Conservation (phyloP, 1,140 invertebrate genomes). For the Grapholita molesta region DNA sequence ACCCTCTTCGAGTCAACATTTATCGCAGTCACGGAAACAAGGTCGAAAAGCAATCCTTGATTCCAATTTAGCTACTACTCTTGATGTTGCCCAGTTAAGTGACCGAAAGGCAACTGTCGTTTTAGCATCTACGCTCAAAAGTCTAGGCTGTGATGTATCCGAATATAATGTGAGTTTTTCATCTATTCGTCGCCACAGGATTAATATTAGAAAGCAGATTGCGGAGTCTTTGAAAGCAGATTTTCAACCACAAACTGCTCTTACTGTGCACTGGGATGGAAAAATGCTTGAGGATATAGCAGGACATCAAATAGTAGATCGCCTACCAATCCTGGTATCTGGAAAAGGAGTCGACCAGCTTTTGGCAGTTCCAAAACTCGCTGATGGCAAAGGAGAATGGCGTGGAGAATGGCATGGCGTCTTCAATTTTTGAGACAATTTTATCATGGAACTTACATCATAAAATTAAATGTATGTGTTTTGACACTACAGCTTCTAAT, state of each 20-base stretch:
- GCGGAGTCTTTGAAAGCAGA: constrained; percentile 31
- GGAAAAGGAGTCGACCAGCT: constrained; percentile 37
- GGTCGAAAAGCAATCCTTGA: constrained; percentile 27
- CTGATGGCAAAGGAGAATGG: constrained; percentile 34
- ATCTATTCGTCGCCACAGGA: constrained; percentile 33
- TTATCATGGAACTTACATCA: constrained; percentile 33
- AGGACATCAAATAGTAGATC: constrained; percentile 36
- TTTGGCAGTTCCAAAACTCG: constrained; percentile 38
- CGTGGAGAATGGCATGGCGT: constrained; percentile 29
- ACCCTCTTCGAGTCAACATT: not conserved
- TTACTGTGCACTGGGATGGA: constrained; percentile 26
- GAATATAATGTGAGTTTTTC: constrained; percentile 27
- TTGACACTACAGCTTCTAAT: constrained; percentile 52
- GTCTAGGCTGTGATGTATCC: constrained; percentile 28
- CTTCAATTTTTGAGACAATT: constrained; percentile 34
- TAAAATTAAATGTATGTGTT: constrained; percentile 44
- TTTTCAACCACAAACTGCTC: constrained; percentile 31
- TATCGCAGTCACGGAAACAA: constrained; percentile 17
- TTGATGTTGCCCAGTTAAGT: constrained; percentile 36
- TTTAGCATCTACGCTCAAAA: constrained; percentile 31
- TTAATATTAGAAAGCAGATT: constrained; percentile 17
- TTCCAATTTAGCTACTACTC: constrained; percentile 24
- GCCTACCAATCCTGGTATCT: constrained; percentile 44
- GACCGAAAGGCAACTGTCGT: constrained; percentile 35
- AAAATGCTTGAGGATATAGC: constrained; percentile 32